phyloP scores from a whole-genome alignment of 2,797 vertebrate species.

The Natrix natrix region DNA sequence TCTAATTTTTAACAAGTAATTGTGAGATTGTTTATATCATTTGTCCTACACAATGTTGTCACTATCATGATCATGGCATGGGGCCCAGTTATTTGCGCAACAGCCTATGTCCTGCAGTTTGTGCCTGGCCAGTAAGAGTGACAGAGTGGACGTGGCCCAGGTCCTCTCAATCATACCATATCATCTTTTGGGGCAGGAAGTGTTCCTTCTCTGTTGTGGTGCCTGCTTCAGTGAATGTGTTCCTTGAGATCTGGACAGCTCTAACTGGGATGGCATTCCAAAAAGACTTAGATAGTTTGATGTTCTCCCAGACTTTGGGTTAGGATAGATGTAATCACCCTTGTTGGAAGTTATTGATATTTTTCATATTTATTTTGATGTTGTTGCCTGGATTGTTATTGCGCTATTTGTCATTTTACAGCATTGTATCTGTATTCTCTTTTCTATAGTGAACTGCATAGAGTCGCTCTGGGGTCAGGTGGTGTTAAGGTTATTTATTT shows the following conservation, averaged over 20 bases:
- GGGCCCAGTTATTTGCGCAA: too few species aligned
- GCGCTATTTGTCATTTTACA: neutral
- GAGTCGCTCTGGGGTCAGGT: neutral
- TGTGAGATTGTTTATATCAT: too few species aligned
- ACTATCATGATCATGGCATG: too few species aligned
- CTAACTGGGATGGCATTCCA: neutral
- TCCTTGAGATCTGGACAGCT: neutral
- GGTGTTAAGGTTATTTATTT: neutral
- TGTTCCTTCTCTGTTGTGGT: neutral
- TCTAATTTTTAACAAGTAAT: too few species aligned
- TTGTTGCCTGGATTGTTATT: neutral
- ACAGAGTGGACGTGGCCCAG: too few species aligned
- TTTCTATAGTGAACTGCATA: neutral
- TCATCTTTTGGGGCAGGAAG: too few species aligned
- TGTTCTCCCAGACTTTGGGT: neutral
- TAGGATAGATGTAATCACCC: neutral
- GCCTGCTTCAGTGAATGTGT: neutral
- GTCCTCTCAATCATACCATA: too few species aligned
- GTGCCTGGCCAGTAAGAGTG: too few species aligned
- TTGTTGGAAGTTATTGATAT: neutral
- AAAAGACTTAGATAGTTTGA: neutral
- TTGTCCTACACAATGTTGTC: too few species aligned
- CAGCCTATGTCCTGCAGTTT: too few species aligned
- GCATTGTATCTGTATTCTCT: neutral
- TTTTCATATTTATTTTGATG: neutral